Percentiles rank a stretch among this genome's conserved stretches.
Conservation (phyloP, 2,888 invertebrate genomes). For the Leptopilina drosophilae region DNA sequence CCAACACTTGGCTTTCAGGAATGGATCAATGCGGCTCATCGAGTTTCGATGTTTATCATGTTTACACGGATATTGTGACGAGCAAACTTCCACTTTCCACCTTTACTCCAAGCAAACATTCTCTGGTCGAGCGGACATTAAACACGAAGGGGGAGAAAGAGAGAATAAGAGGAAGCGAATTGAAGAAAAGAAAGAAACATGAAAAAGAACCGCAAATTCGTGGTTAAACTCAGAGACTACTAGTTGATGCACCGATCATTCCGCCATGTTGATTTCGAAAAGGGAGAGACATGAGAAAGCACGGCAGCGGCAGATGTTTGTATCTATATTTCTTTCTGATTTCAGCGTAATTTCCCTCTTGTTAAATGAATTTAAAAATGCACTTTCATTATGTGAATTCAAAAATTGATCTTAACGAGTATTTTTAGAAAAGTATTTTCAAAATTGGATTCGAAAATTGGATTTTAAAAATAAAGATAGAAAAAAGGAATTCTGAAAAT, state of each 20-base stretch:
- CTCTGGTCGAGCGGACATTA: slow-evolving; percentile 47
- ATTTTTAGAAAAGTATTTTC: too few relatives aligned
- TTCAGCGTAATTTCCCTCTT: background rate
- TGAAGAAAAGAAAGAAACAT: slow-evolving; percentile 49
- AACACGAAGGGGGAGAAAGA: slow-evolving; percentile 36
- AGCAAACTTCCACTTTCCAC: slow-evolving; percentile 49
- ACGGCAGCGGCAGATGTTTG: slow-evolving; percentile 70
- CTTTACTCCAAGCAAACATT: slow-evolving; percentile 49
- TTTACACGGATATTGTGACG: slow-evolving; percentile 47
- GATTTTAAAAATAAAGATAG: background rate
- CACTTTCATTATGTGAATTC: too few relatives aligned
- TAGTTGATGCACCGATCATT: slow-evolving; percentile 76
- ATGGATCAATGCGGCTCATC: slow-evolving; percentile 50
- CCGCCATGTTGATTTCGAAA: slow-evolving; percentile 75
- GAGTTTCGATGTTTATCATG: slow-evolving; percentile 48
- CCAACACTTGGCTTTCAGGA: slow-evolving; percentile 50
- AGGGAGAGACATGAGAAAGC: slow-evolving; percentile 70
- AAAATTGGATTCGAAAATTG: too few relatives aligned
- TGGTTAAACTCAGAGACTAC: slow-evolving; percentile 72
- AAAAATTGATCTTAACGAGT: too few relatives aligned
- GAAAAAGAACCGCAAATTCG: slow-evolving; percentile 76
- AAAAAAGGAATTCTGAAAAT: background rate
- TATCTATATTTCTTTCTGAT: background rate
- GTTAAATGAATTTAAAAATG: too few relatives aligned
- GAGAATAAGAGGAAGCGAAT: slow-evolving; percentile 41